Conservation (phyloP, 2,888 invertebrate species). For the Ganaspis brasiliensis region DNA sequence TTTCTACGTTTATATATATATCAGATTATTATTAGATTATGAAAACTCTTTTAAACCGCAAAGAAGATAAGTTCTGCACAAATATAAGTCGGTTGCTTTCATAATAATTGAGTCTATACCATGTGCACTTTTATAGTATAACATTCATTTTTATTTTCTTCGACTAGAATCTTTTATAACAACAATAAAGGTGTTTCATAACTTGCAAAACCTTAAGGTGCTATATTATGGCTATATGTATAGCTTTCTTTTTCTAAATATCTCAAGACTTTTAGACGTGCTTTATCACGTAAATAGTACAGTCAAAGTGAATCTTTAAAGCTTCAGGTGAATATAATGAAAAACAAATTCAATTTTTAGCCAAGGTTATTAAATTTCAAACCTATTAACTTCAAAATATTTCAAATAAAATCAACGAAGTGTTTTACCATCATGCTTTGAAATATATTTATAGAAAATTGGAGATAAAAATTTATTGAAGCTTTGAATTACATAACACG, state of each 20-base stretch:
- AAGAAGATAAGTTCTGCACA: no score
- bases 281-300: constrained; percentile 57
- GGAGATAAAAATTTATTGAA: no score
- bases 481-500: no score
- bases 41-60: no score
- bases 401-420: no score
- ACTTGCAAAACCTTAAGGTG: background rate
- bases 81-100: background rate
- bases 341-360: no score
- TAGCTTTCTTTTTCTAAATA: constrained; percentile 45
- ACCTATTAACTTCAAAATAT: no score
- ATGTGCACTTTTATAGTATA: background rate
- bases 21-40: no score
- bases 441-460: background rate
- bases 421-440: no score
- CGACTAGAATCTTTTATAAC: background rate
- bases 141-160: background rate
- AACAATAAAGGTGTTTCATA: background rate
- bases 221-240: background rate
- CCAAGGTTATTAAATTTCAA: background rate
- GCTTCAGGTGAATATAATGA: background rate
- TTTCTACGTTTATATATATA: background rate
- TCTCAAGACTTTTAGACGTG: constrained; percentile 61
- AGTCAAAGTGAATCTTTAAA: background rate
- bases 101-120: background rate